Percentiles rank a stretch among this genome's conserved stretches.
phyloP scores from a whole-genome alignment of 2,888 invertebrate genomes.

The Willowsia nigromaculata region DNA sequence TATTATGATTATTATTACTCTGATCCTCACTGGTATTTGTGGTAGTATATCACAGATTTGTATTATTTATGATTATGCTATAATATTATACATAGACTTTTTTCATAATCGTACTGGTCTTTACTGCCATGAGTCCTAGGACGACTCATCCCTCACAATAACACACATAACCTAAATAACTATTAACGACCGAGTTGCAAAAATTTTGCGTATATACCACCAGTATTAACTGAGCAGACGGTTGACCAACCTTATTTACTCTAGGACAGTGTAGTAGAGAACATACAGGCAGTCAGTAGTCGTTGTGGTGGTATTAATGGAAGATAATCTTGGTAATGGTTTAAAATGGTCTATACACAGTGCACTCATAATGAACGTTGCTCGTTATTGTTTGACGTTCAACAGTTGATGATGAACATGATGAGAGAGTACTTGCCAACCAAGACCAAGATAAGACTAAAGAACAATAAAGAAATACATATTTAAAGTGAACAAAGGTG shows the following conservation, averaged over 20 bases:
- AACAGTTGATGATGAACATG: slow-evolving; percentile 37
- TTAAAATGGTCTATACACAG: slow-evolving; percentile 50
- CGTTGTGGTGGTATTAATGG: slow-evolving; percentile 40
- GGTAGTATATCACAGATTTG: slow-evolving; percentile 55
- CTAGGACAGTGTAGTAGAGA: background rate
- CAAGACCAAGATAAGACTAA: slow-evolving; percentile 53
- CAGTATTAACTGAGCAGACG: slow-evolving; percentile 28
- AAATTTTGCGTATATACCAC: slow-evolving; percentile 60
- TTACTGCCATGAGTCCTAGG: slow-evolving; percentile 57
- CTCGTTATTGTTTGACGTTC: slow-evolving; percentile 31
- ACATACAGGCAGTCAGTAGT: background rate
- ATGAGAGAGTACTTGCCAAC: slow-evolving; percentile 46
- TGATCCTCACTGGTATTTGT: background rate
- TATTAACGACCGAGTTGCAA: slow-evolving; percentile 70
- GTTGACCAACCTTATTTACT: slow-evolving; percentile 67
- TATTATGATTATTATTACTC: slow-evolving; percentile 20
- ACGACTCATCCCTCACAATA: slow-evolving; percentile 66
- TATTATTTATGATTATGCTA: slow-evolving; percentile 39
- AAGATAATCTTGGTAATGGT: slow-evolving; percentile 68
- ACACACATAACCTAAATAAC: slow-evolving; percentile 67
- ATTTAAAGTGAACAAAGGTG: slow-evolving; percentile 47
- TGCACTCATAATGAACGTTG: background rate
- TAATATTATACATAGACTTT: slow-evolving; percentile 36
- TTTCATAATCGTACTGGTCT: slow-evolving; percentile 46
- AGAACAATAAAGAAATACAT: slow-evolving; percentile 14